Percentiles rank a stretch among this genome's conserved stretches.
Evolutionary conservation across 2,888 invertebrate species (phyloP).

Genomic region (Dolomedes plantarius): DNA sequence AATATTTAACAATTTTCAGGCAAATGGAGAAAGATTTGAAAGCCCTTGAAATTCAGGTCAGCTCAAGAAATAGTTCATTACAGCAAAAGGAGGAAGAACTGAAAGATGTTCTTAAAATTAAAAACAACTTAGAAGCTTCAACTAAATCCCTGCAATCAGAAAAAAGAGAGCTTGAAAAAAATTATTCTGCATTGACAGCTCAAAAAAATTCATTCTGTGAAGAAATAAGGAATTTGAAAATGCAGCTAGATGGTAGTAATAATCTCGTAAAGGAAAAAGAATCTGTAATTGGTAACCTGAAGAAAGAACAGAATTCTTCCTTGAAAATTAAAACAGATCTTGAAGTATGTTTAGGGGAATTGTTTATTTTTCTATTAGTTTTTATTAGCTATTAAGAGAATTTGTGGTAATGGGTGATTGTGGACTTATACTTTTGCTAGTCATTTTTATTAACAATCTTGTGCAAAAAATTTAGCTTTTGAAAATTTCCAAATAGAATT

Average conservation of each 20-base stretch:
- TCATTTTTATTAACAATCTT: no score
- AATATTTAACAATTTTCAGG: conserved; percentile 19
- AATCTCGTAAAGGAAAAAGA: conserved; percentile 56
- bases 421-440: no score
- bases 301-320: not conserved
- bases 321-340: not conserved
- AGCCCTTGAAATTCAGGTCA: conserved; percentile 28
- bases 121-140: conserved; percentile 6
- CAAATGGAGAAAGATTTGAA: conserved; percentile 26
- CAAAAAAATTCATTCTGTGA: conserved; percentile 20
- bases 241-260: conserved; percentile 44
- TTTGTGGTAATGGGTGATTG: no score
- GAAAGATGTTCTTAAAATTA: conserved; percentile 32
- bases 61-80: not conserved
- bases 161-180: conserved; percentile 23
- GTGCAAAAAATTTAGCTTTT: no score
- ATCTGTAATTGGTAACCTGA: not conserved
- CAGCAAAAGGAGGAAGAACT: conserved; percentile 31
- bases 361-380: no score
- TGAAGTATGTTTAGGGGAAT: not conserved
- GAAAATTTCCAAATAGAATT: no score
- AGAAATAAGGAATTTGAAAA: conserved; percentile 15
- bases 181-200: not conserved
- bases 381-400: no score
- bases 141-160: conserved; percentile 14